phyloP scores from a whole-genome alignment of 2,113 vertebrate species.

The Callithrix jacchus region DNA sequence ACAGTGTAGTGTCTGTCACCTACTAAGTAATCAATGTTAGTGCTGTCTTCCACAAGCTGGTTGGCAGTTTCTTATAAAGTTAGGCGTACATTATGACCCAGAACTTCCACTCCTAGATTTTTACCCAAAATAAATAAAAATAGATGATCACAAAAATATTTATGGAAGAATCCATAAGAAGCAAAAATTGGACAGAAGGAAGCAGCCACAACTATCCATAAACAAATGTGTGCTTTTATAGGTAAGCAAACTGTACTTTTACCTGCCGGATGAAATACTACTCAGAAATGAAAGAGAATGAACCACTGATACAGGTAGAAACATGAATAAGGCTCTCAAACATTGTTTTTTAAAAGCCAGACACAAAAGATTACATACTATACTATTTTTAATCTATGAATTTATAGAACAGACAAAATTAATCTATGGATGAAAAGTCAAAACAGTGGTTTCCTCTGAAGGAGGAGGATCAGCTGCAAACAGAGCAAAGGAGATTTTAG shows the following conservation, averaged over 20 bases:
- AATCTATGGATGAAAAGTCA: not conserved
- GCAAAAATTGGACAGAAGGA: not conserved
- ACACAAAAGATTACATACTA: not conserved
- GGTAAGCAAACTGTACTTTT: not conserved
- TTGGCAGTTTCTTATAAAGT: not conserved
- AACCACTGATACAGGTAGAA: not conserved
- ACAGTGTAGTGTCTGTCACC: not conserved
- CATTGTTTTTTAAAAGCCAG: not conserved
- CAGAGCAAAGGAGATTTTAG: not conserved
- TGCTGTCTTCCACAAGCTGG: not conserved
- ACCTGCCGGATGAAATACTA: not conserved
- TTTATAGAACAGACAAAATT: not conserved
- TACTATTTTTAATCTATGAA: not conserved
- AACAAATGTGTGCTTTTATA: not conserved
- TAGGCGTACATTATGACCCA: not conserved
- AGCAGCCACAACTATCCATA: not conserved
- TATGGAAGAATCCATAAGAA: not conserved
- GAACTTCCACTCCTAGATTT: not conserved
- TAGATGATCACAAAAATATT: not conserved
- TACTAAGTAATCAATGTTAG: not conserved
- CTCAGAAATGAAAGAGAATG: not conserved
- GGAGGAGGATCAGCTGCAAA: fast-evolving
- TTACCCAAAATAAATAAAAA: not conserved
- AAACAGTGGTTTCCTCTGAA: not conserved
- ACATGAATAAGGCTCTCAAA: not conserved